Evolutionary conservation across 1,140 invertebrate genomes (phyloP).

Genomic region (Brachionus manjavacas): DNA sequence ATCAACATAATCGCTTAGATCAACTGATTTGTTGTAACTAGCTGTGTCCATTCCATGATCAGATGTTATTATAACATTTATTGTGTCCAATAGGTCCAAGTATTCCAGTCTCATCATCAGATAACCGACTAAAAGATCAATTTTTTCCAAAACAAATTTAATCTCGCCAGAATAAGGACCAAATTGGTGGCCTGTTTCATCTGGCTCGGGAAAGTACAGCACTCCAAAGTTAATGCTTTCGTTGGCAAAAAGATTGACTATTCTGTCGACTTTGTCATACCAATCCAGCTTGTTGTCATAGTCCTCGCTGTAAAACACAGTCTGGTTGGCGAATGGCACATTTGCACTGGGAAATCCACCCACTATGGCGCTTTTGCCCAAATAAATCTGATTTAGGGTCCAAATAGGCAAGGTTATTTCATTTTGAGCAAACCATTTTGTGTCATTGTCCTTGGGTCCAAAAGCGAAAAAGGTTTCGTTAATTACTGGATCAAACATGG

Average conservation of each 20-base stretch:
- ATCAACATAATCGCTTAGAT: slow-evolving; percentile 62
- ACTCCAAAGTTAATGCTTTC: slow-evolving; percentile 64
- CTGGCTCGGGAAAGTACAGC: slow-evolving; percentile 71
- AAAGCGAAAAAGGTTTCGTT: slow-evolving; percentile 54
- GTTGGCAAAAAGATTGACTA: slow-evolving; percentile 65
- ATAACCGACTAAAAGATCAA: slow-evolving; percentile 33
- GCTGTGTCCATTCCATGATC: slow-evolving; percentile 70
- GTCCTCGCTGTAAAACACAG: slow-evolving; percentile 20
- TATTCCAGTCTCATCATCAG: slow-evolving; percentile 43
- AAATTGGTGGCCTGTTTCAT: slow-evolving; percentile 58
- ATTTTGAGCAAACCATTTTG: slow-evolving; percentile 46
- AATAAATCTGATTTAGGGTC: slow-evolving; percentile 50
- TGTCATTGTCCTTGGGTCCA: slow-evolving; percentile 49
- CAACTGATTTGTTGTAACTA: slow-evolving; percentile 59
- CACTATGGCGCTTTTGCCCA: slow-evolving; percentile 42
- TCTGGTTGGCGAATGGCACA: slow-evolving; percentile 42
- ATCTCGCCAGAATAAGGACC: slow-evolving; percentile 54
- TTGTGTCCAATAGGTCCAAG: slow-evolving; percentile 58
- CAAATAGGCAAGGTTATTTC: slow-evolving; percentile 52
- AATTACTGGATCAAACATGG: slow-evolving; percentile 62
- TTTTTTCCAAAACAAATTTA: slow-evolving; percentile 45
- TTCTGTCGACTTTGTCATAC: slow-evolving; percentile 61
- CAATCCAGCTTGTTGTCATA: slow-evolving; percentile 59
- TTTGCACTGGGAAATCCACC: slow-evolving; percentile 40
- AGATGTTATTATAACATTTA: slow-evolving; percentile 68